Percentiles rank a stretch among this genome's conserved stretches.
phyloP scores from a whole-genome alignment of 2,888 invertebrate genomes.

The Hipparchia sbordonii region DNA sequence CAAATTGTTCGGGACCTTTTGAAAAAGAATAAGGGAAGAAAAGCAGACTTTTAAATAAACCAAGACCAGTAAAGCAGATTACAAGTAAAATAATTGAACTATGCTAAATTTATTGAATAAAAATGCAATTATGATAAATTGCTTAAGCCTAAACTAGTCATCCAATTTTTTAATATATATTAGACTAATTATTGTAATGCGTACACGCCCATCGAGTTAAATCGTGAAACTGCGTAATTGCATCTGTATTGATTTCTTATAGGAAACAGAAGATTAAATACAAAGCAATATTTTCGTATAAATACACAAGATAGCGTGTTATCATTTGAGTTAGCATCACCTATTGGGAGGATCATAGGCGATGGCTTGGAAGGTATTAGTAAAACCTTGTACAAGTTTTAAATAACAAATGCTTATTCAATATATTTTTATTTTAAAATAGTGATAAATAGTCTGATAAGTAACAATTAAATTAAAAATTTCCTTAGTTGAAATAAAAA shows the following conservation, averaged over 20 bases:
- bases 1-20: too few relatives aligned
- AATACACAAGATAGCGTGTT: conserved; percentile 43
- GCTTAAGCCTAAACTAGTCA: conserved; percentile 26
- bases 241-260: conserved; percentile 43
- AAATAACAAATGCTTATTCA: background rate
- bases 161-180: conserved; percentile 29
- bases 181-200: conserved; percentile 33
- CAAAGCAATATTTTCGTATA: conserved; percentile 51
- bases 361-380: conserved; percentile 68
- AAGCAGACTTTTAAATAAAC: background rate
- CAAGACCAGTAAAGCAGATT: background rate
- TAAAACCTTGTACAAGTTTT: background rate
- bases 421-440: background rate
- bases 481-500: background rate
- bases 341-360: conserved; percentile 41
- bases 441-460: background rate
- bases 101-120: background rate
- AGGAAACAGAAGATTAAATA: conserved; percentile 54
- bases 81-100: background rate
- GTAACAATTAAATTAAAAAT: background rate
- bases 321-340: conserved; percentile 49
- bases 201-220: conserved; percentile 41
- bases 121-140: conserved; percentile 8
- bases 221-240: conserved; percentile 47
- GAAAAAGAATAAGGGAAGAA: background rate